Evolutionary conservation across 2,113 vertebrate species (phyloP), one percentile per base, ranked within the genome.

Genomic region (Lanius collurio): DNA sequence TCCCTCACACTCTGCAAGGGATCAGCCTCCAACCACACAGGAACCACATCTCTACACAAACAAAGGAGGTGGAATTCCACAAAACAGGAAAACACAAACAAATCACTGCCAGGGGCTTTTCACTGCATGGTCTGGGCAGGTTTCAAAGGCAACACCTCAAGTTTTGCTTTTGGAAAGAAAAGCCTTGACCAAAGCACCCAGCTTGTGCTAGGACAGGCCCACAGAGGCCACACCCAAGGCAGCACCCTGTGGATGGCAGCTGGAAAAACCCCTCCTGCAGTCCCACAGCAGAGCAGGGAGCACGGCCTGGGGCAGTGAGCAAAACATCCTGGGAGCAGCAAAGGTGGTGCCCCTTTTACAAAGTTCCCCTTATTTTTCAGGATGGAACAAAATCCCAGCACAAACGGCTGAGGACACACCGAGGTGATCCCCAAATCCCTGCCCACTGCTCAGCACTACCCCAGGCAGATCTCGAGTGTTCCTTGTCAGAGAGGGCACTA

Each of bases 291-390:
- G 69, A 92, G 41, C 60, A 46, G 50, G 42, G 52, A 60, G 15
- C 35, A 28, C 0, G 0, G 44, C 33, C 37, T 10, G 47, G 20
- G 30, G 27, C 68, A 55, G 4, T 0, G 6, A 56, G 47, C 50
- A 47, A 8, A 28, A 26, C 26, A 8, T 5, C 24, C 31, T 15
- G 14, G 39, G 42, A 85, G 50, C 39, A 69, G 27, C 8, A 27
- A 7, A 46, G 16, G 20, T 3, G 8, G 1, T 1, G 22, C 7
- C 62, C 47, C 22, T 23, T 28, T n/a, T 2, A 20, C 50, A n/a
- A 9, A 74, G 44, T 28, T 22, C 5, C 15, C 3, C 39, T 35
- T 27, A 2, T 56, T 75, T 70, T 22, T 26, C 2, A 0, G 44
- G 49, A 24, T 24, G 37, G 27, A 26, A n/a, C 7, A 37, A 59